Percentiles rank a stretch among this genome's conserved stretches.
phyloP scores from a whole-genome alignment of 2,888 invertebrate species.

The Lochmaea capreae region DNA sequence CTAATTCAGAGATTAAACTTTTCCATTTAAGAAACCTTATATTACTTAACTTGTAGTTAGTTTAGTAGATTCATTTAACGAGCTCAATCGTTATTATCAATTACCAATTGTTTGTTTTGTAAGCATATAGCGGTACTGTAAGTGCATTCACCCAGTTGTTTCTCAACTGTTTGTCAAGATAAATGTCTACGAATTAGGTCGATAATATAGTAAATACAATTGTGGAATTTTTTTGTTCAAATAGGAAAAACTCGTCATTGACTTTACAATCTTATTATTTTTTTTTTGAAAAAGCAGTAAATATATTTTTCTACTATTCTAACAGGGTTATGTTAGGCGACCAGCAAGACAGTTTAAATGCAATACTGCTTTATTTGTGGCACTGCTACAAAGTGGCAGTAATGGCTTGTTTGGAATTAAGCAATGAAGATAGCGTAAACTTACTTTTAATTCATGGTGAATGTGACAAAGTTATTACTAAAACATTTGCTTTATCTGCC shows the following conservation, averaged over 20 bases:
- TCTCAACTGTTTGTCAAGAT: slow-evolving; percentile 9
- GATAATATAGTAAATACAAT: slow-evolving; percentile 1
- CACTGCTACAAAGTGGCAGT: too few relatives aligned
- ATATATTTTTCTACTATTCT: too few relatives aligned
- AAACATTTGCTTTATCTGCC: too few relatives aligned
- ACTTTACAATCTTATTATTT: background rate
- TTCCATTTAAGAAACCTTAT: background rate
- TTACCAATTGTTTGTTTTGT: slow-evolving; percentile 4
- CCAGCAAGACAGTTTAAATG: too few relatives aligned
- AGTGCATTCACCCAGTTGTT: slow-evolving; percentile 20
- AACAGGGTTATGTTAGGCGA: too few relatives aligned
- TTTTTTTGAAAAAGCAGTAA: too few relatives aligned
- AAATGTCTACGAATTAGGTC: background rate
- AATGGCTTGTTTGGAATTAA: too few relatives aligned
- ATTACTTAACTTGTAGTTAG: background rate
- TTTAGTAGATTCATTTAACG: background rate
- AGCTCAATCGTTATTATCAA: slow-evolving; percentile 12
- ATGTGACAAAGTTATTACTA: too few relatives aligned
- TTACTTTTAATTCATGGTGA: too few relatives aligned
- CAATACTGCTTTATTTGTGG: too few relatives aligned
- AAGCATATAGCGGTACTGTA: background rate
- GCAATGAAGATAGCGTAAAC: too few relatives aligned
- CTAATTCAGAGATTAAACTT: background rate
- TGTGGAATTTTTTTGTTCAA: background rate
- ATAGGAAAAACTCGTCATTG: background rate